Percentiles rank a stretch among this genome's conserved stretches.
Conservation (phyloP, 2,113 vertebrate genomes). For the Trogon melanurus region DNA sequence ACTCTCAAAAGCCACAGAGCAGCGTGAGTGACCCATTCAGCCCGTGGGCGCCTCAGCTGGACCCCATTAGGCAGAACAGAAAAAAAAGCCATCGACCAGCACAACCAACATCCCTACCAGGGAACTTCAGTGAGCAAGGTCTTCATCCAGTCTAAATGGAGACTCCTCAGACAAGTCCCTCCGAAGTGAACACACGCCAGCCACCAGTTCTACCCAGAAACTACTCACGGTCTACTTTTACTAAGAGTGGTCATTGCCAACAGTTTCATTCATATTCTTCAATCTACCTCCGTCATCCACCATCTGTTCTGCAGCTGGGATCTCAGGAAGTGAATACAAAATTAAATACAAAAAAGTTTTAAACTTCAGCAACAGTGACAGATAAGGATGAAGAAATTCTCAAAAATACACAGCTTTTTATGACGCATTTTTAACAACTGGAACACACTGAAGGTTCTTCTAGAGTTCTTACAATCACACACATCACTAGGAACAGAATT, state of each 20-base stretch:
- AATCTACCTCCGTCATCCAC: background rate
- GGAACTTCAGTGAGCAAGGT: background rate
- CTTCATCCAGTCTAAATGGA: fast-evolving
- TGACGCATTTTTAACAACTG: background rate
- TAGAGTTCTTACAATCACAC: background rate
- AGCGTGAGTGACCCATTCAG: background rate
- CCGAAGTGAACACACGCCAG: background rate
- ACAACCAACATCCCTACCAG: fast-evolving
- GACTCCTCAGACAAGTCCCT: background rate
- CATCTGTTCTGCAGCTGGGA: background rate
- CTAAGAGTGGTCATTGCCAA: background rate
- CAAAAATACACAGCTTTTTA: background rate
- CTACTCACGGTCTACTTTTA: background rate
- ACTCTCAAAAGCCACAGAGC: background rate
- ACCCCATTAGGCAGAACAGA: background rate
- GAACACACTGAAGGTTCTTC: background rate
- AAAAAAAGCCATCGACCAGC: background rate
- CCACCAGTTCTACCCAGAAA: background rate
- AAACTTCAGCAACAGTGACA: background rate
- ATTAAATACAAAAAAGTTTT: background rate
- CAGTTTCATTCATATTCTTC: background rate
- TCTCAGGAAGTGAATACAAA: background rate
- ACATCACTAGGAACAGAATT: background rate
- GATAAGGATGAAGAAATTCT: background rate
- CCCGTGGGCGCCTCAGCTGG: background rate